Percentiles rank a stretch among this genome's conserved stretches.
phyloP scores from a whole-genome alignment of 92 coral and sea anemone species.

The Zoanthus solanderi region DNA sequence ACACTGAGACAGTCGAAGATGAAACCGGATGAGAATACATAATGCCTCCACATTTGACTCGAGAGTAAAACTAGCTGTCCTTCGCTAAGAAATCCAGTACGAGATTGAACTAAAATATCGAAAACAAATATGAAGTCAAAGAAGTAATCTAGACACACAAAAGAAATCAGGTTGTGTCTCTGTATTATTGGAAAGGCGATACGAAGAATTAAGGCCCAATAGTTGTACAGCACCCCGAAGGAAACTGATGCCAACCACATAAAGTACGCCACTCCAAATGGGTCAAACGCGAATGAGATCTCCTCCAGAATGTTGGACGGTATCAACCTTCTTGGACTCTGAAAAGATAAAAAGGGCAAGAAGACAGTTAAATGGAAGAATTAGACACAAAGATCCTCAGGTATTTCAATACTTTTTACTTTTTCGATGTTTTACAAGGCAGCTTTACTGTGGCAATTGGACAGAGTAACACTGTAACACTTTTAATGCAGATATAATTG shows the following conservation, averaged over 20 bases:
- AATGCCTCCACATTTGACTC: constrained; percentile 70
- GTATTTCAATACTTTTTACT: neutral
- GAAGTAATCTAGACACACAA: constrained; percentile 84
- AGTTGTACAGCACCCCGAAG: constrained; percentile 87
- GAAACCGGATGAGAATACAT: constrained; percentile 80
- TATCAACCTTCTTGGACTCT: neutral
- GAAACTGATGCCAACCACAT: constrained; percentile 84
- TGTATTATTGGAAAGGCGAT: constrained; percentile 75
- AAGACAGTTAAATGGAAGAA: neutral
- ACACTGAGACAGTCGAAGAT: constrained; percentile 74
- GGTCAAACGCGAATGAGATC: constrained; percentile 72
- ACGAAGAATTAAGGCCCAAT: constrained; percentile 79
- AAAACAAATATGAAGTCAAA: constrained; percentile 81
- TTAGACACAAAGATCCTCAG: neutral
- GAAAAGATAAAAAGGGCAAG: neutral
- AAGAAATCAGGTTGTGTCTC: constrained; percentile 58
- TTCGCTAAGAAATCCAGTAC: constrained; percentile 85
- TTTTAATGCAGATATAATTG: no score
- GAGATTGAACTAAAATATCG: constrained; percentile 83
- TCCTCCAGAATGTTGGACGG: neutral
- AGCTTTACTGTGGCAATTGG: no score
- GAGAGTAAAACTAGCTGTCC: constrained; percentile 80
- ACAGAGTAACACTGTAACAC: no score
- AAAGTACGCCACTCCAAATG: constrained; percentile 82
- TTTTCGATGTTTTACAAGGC: no score